phyloP scores from a whole-genome alignment of 2,888 invertebrate species.

The Sarcophaga variegata region DNA sequence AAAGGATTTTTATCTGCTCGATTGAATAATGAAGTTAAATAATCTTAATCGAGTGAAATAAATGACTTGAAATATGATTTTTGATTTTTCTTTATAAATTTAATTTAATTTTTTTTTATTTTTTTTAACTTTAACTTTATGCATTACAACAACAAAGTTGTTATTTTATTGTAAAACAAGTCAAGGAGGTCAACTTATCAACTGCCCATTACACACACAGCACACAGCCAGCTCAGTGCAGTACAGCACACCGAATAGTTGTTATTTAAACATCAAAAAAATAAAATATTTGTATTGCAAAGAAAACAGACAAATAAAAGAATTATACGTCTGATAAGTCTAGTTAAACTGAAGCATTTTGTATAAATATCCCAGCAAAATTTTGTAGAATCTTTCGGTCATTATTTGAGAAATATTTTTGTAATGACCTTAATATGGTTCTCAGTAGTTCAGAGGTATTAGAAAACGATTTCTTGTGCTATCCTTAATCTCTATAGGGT shows the following conservation, averaged over 20 bases:
- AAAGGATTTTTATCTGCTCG: slow-evolving; percentile 20
- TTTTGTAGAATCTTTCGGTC: neutral
- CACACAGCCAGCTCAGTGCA: neutral
- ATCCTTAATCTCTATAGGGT: too few relatives aligned
- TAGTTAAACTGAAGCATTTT: slow-evolving; percentile 55
- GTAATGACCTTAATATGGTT: too few relatives aligned
- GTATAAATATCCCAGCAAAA: neutral
- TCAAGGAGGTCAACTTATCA: slow-evolving; percentile 69
- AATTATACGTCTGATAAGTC: neutral
- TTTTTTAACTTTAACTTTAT: neutral
- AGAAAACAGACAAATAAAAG: neutral
- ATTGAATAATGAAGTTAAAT: neutral
- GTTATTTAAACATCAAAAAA: slow-evolving; percentile 43
- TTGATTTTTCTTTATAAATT: neutral
- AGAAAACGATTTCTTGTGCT: too few relatives aligned
- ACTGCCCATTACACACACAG: slow-evolving; percentile 44
- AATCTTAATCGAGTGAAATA: neutral
- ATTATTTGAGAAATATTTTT: too few relatives aligned
- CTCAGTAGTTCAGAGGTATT: too few relatives aligned
- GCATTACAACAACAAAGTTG: neutral
- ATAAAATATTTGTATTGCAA: neutral
- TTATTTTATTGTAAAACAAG: slow-evolving; percentile 52
- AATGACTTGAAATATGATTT: neutral
- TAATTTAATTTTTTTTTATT: neutral
- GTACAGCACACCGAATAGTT: slow-evolving; percentile 14